phyloP scores from a whole-genome alignment of 37 sponge, comb jelly and placozoan species.

The Beroe forskalii region DNA sequence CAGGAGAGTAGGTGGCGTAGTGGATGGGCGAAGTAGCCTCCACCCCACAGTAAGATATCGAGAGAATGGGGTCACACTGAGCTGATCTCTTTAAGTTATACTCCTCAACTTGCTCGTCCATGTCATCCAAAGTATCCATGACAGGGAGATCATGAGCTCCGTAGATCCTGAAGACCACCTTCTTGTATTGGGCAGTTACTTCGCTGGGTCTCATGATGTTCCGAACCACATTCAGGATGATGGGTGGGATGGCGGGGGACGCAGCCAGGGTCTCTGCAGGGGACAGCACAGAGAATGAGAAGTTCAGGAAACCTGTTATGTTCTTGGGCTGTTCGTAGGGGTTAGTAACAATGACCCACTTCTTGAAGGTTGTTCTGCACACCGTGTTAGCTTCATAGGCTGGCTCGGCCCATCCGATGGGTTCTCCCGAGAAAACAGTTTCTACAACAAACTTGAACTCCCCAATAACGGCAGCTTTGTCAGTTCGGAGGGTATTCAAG shows the following conservation, averaged over 20 bases:
- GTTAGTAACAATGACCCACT: background rate
- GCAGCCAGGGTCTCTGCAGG: background rate
- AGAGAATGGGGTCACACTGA: background rate
- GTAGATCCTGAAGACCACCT: background rate
- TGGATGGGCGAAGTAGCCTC: background rate
- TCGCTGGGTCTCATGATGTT: constrained; percentile 21
- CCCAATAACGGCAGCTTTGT: background rate
- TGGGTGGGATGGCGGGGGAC: background rate
- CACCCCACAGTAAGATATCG: constrained; percentile 1
- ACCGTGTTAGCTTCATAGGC: constrained; percentile 19
- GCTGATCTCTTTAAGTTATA: background rate
- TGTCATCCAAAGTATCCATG: background rate
- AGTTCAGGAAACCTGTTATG: background rate
- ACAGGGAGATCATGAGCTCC: background rate
- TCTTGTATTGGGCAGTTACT: constrained; percentile 30
- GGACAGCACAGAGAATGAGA: background rate
- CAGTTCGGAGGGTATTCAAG: constrained; percentile 3
- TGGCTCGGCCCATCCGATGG: background rate
- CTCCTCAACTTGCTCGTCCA: background rate
- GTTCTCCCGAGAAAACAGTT: background rate
- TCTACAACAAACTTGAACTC: constrained; percentile 6
- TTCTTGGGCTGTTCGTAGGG: background rate
- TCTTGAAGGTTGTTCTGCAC: background rate
- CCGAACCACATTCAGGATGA: background rate
- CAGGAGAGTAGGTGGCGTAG: background rate